phyloP scores from a whole-genome alignment of 2,888 invertebrate genomes.

The Ichneumon xanthorius region DNA sequence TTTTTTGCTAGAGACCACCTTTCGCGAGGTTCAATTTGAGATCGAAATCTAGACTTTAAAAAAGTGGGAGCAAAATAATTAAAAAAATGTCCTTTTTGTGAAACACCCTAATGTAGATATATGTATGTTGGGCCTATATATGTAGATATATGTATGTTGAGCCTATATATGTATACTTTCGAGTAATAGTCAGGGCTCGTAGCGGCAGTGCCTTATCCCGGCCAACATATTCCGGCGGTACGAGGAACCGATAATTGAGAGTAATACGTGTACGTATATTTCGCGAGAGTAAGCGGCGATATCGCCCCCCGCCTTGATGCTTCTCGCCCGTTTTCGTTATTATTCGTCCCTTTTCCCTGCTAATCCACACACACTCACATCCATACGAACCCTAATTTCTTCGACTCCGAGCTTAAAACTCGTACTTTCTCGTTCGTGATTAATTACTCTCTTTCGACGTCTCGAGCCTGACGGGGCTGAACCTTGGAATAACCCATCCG shows the following conservation, averaged over 20 bases:
- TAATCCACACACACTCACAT: neutral
- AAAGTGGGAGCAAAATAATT: no score
- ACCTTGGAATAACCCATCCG: neutral
- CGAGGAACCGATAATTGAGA: conserved; percentile 67
- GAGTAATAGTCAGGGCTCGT: neutral
- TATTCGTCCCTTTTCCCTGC: conserved; percentile 51
- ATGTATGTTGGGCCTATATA: neutral
- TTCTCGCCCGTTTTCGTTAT: conserved; percentile 49
- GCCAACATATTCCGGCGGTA: conserved; percentile 42
- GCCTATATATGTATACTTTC: neutral
- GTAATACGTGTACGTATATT: conserved; percentile 58
- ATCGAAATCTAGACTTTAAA: no score
- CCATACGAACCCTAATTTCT: conserved; percentile 39
- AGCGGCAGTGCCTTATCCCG: neutral
- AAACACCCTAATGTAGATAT: no score
- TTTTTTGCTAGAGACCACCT: no score
- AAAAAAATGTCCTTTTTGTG: no score
- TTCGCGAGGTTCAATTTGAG: no score
- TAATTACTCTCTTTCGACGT: conserved; percentile 28
- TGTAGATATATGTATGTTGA: neutral
- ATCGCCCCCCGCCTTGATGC: conserved; percentile 55
- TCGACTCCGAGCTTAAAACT: conserved; percentile 29
- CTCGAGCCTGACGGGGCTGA: neutral
- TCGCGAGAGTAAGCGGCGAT: conserved; percentile 62
- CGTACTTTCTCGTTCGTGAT: conserved; percentile 42